phyloP scores from a whole-genome alignment of 2,113 vertebrate species.

The Psettodes erumei region DNA sequence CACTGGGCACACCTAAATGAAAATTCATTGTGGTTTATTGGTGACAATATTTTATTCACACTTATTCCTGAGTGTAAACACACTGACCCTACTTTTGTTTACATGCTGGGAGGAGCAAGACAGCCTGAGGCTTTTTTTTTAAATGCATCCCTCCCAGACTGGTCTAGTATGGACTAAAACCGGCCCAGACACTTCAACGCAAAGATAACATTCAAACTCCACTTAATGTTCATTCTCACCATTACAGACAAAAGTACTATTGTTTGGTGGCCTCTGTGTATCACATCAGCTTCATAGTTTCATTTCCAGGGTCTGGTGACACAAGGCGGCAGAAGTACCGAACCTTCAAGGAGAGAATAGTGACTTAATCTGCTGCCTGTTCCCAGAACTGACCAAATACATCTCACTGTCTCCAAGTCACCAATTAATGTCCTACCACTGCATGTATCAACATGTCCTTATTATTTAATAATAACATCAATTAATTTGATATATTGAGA shows the following conservation, averaged over 20 bases:
- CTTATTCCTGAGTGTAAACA: conserved; percentile 53
- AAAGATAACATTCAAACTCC: not conserved
- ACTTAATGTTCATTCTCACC: not conserved
- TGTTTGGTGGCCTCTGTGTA: not conserved
- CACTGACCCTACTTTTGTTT: not conserved
- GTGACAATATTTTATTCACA: conserved; percentile 1
- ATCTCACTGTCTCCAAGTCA: not conserved
- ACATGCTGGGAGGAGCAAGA: not conserved
- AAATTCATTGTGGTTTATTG: conserved; percentile 50
- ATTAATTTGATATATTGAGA: not conserved
- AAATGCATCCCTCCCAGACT: not conserved
- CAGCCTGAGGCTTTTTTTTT: not conserved
- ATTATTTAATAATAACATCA: not conserved
- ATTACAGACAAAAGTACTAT: not conserved
- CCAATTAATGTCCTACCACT: not conserved
- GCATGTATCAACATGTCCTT: not conserved
- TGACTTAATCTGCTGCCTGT: not conserved
- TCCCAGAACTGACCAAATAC: not conserved
- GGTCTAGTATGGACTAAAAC: not conserved
- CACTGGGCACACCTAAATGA: not conserved
- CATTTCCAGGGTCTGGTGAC: not conserved
- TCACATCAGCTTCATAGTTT: not conserved
- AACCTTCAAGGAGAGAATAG: not conserved
- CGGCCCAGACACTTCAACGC: not conserved
- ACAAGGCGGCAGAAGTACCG: not conserved